phyloP scores from a whole-genome alignment of 1,140 invertebrate genomes.

The Apocrypta bakeri region DNA sequence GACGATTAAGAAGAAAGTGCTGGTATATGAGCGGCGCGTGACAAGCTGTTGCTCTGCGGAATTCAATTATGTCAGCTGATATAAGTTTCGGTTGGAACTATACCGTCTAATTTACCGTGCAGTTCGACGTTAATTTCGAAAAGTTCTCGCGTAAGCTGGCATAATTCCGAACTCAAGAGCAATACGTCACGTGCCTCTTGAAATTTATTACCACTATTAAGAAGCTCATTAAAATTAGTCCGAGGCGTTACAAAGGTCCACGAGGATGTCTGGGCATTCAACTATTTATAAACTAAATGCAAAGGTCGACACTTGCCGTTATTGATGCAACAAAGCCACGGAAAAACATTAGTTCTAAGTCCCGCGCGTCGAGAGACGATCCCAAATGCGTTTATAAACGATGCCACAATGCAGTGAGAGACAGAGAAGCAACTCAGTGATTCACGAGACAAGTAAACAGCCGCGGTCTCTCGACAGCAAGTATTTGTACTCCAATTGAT shows the following conservation, averaged over 20 bases:
- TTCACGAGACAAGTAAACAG: neutral
- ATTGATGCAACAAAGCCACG: neutral
- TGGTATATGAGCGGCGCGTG: too few species aligned
- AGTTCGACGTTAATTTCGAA: too few species aligned
- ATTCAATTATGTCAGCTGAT: conserved; percentile 1
- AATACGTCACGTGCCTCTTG: too few species aligned
- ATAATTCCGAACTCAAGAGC: neutral
- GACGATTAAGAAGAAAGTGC: too few species aligned
- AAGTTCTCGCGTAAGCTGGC: too few species aligned
- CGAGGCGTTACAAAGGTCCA: too few species aligned
- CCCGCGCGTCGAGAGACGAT: too few species aligned
- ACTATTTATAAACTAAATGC: neutral
- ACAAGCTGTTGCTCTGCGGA: neutral
- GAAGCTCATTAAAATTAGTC: neutral
- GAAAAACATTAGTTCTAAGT: too few species aligned
- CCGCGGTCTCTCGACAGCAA: neutral
- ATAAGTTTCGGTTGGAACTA: neutral
- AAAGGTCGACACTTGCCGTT: neutral
- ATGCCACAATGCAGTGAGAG: neutral
- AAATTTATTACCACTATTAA: neutral
- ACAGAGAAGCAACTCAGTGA: neutral
- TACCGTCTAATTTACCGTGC: too few species aligned
- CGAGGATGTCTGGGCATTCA: neutral
- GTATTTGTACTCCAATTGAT: conserved; percentile 2
- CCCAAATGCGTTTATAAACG: too few species aligned